These are phyloP conservation scores for Poecilia latipinna DNA, from an alignment of 2,113 vertebrate species.

Conservation along the genomic window DNA sequence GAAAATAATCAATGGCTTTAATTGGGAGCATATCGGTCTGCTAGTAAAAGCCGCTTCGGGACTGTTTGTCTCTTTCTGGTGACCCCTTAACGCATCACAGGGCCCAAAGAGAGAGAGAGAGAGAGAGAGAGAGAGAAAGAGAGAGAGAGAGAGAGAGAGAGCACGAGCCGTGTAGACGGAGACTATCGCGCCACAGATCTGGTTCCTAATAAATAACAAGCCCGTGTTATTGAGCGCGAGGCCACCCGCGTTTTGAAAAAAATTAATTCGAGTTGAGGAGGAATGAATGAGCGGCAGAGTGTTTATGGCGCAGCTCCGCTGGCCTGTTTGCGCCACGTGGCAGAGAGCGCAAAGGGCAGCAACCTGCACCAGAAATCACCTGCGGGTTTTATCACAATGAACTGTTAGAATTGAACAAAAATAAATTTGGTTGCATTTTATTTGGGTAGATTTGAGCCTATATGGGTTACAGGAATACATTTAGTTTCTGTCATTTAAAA, in stretches of 20 bases:
- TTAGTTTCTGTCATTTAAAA: too few relatives aligned
- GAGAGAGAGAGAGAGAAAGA: not conserved
- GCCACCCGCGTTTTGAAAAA: not conserved
- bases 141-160: too few relatives aligned
- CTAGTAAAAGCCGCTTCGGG: slow-evolving; percentile 8
- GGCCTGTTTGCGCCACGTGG: not conserved
- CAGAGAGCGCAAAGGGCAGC: too few relatives aligned
- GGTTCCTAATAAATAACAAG: too few relatives aligned
- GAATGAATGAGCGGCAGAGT: not conserved
- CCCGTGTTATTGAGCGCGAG: too few relatives aligned
- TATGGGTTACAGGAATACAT: too few relatives aligned
- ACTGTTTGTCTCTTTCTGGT: not conserved
- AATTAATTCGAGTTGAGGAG: not conserved
- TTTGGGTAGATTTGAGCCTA: too few relatives aligned
- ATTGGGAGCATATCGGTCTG: slow-evolving; percentile 18
- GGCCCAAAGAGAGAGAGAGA: not conserved
- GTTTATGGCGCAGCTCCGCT: not conserved
- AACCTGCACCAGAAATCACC: too few relatives aligned
- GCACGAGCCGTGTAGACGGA: not conserved
- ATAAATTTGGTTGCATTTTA: too few relatives aligned
- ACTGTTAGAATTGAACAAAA: too few relatives aligned
- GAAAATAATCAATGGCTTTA: slow-evolving; percentile 30
- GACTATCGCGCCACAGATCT: not conserved
- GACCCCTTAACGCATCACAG: not conserved
- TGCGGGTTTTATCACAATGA: too few relatives aligned